Conservation (phyloP, 2,888 invertebrate species). For the Trichogramma dendrolimi region DNA sequence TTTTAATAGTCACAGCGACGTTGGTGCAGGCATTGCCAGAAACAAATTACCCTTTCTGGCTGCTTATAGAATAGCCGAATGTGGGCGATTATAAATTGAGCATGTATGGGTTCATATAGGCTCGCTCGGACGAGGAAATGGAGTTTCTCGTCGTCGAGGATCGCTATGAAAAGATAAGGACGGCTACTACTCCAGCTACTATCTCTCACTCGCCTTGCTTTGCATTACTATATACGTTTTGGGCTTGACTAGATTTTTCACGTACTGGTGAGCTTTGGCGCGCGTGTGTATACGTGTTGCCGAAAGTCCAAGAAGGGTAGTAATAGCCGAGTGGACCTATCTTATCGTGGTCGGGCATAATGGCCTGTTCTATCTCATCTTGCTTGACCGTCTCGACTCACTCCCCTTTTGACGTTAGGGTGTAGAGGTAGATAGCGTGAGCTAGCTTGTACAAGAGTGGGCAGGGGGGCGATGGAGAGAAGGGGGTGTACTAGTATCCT, state of each 20-base stretch:
- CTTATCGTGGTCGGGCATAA: constrained; percentile 46
- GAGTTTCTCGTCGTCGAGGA: constrained; percentile 44
- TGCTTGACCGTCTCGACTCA: constrained; percentile 28
- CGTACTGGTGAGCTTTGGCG: constrained; percentile 29
- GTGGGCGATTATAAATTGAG: too few species aligned
- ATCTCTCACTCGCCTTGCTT: constrained; percentile 27
- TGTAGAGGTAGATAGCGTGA: background rate
- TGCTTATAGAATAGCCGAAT: too few species aligned
- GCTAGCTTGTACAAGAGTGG: constrained; percentile 13
- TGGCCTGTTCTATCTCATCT: constrained; percentile 51
- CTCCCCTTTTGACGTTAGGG: constrained; percentile 4
- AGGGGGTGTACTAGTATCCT: constrained; percentile 3
- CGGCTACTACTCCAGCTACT: constrained; percentile 37
- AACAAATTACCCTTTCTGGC: too few species aligned
- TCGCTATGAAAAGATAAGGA: constrained; percentile 49
- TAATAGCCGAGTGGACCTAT: constrained; percentile 44
- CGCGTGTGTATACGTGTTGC: constrained; percentile 21
- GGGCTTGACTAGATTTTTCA: constrained; percentile 49
- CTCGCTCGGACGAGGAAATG: constrained; percentile 48
- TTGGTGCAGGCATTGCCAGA: too few species aligned
- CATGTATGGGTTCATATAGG: too few species aligned
- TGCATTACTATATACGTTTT: constrained; percentile 16
- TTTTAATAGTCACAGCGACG: too few species aligned
- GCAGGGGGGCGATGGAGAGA: background rate
- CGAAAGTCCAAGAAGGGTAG: constrained; percentile 31